A percentile compares a stretch with the other conserved stretches of the same genome.
Evolutionary conservation across 2,888 invertebrate species (phyloP).

Genomic region (Sceliomorpha sp.): DNA sequence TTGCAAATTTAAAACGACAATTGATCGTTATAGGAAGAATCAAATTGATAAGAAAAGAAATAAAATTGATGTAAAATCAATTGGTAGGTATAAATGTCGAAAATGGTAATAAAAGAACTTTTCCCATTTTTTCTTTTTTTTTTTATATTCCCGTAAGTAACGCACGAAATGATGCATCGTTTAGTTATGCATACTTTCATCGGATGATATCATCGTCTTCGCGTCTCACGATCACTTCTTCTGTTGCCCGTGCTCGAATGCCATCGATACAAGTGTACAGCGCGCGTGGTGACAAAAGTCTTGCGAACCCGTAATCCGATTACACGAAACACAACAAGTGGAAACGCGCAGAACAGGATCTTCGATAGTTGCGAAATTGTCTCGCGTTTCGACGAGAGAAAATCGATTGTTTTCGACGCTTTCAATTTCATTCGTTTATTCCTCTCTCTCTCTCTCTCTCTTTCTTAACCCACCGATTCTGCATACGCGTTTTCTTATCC

Average conservation of each 20-base stretch:
- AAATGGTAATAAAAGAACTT: too few relatives aligned
- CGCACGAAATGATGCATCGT: constrained; percentile 70
- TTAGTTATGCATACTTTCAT: constrained; percentile 73
- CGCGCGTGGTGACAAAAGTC: constrained; percentile 5
- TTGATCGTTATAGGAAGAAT: too few relatives aligned
- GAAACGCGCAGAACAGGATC: neutral
- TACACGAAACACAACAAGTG: neutral
- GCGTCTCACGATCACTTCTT: constrained; percentile 32
- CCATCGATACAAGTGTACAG: constrained; percentile 4
- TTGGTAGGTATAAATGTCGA: too few relatives aligned
- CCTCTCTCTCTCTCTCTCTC: neutral
- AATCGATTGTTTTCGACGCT: too few relatives aligned
- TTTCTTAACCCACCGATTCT: neutral
- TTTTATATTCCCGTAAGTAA: constrained; percentile 15
- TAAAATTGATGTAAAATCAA: too few relatives aligned
- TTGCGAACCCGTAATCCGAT: constrained; percentile 1
- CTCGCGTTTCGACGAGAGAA: neutral
- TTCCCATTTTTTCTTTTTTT: too few relatives aligned
- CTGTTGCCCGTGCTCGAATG: constrained; percentile 15
- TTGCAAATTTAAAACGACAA: too few relatives aligned
- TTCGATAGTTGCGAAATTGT: constrained; percentile 1
- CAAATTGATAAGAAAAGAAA: too few relatives aligned
- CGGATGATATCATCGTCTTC: constrained; percentile 72
- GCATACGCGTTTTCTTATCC: constrained; percentile 3
- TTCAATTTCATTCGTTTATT: too few relatives aligned